These are phyloP conservation scores for Theristicus caerulescens DNA, from an alignment of 2,113 vertebrate species.

Conservation along the genomic window DNA sequence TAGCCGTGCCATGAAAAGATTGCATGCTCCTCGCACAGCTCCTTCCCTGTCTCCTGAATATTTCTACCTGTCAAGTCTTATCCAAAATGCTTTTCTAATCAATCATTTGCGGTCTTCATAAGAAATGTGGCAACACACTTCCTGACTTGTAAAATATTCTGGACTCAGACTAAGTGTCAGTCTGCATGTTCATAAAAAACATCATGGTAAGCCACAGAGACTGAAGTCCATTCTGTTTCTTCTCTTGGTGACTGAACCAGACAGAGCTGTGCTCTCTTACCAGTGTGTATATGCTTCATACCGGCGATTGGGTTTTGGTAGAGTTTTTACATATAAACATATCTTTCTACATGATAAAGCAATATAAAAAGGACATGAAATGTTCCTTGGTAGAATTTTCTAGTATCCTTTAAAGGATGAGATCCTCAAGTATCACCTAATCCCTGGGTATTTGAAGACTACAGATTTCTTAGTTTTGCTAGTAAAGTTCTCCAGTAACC, in stretches of 20 bases:
- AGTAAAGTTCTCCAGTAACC: not conserved
- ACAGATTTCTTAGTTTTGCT: not conserved
- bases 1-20: not conserved
- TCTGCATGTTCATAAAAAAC: not conserved
- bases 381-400: not conserved
- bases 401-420: not conserved
- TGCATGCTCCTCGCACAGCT: not conserved
- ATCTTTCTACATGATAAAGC: not conserved
- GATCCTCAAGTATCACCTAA: not conserved
- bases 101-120: not conserved
- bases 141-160: not conserved
- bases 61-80: not conserved
- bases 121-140: not conserved
- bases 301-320: not conserved
- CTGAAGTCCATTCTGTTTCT: not conserved
- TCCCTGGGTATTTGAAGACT: not conserved
- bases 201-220: accelerated
- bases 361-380: not conserved
- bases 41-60: not conserved
- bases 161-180: not conserved
- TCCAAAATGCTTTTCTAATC: not conserved
- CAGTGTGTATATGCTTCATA: not conserved
- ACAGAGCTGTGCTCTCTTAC: not conserved
- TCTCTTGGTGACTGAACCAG: not conserved
- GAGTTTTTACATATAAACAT: not conserved